A percentile compares a stretch with the other conserved stretches of the same genome.
Conservation (phyloP, 2,797 vertebrate species). For the Pagetopsis macropterus region DNA sequence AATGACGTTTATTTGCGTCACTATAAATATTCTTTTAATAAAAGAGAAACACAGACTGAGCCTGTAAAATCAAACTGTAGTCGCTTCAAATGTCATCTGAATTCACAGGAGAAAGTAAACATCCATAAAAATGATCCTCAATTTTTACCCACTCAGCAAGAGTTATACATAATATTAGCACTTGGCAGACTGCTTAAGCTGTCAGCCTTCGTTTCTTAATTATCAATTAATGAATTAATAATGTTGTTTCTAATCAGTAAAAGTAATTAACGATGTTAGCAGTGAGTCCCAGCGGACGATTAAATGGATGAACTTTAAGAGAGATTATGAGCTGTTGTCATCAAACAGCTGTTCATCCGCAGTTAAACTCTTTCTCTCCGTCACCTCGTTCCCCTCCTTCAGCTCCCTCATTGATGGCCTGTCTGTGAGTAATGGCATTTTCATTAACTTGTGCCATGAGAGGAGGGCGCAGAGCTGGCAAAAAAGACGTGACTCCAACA, state of each 20-base stretch:
- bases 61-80: too few relatives aligned
- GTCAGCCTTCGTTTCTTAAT: background rate
- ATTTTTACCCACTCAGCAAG: background rate
- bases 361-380: slow-evolving; percentile 7
- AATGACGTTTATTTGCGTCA: too few relatives aligned
- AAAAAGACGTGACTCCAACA: slow-evolving; percentile 30
- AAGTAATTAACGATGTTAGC: background rate
- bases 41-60: too few relatives aligned
- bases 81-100: background rate
- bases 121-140: background rate
- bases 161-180: background rate
- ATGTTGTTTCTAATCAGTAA: background rate
- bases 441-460: slow-evolving; percentile 49
- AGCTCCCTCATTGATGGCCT: slow-evolving; percentile 15
- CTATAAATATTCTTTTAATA: too few relatives aligned
- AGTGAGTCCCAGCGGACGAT: too few relatives aligned
- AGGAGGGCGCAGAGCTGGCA: slow-evolving; percentile 13
- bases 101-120: background rate
- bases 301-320: too few relatives aligned
- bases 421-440: slow-evolving; percentile 49
- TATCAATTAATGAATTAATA: background rate
- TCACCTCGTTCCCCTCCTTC: background rate
- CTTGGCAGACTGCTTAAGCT: background rate
- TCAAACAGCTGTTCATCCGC: background rate
- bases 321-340: background rate